Conservation (phyloP, 2,113 vertebrate species). For the Mohoua ochrocephala region DNA sequence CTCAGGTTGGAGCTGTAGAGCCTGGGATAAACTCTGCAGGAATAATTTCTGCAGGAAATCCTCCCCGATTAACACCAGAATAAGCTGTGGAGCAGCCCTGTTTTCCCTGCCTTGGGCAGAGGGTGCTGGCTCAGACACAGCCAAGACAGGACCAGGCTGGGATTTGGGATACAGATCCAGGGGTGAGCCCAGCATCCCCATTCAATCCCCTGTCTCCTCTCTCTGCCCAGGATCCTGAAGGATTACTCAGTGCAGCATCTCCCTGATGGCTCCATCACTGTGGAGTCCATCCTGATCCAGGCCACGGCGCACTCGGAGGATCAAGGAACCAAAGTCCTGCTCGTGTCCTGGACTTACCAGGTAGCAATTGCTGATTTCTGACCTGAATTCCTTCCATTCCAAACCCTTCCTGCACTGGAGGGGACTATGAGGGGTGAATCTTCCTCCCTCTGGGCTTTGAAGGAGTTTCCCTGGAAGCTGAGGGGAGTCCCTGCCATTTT, state of each 20-base stretch:
- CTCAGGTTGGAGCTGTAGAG: neutral
- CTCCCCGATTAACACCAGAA: rapidly evolving
- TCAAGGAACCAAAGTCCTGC: conserved; percentile 84
- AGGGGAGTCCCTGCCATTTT: neutral
- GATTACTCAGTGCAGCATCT: conserved; percentile 92
- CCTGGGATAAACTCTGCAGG: neutral
- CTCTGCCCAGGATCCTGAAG: conserved; percentile 80
- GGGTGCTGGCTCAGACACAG: neutral
- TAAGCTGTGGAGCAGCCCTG: rapidly evolving
- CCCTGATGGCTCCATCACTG: conserved; percentile 90
- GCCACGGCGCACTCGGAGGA: conserved; percentile 88
- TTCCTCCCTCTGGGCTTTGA: neutral
- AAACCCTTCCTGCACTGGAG: rapidly evolving
- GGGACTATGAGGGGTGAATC: neutral
- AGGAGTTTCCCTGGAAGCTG: neutral
- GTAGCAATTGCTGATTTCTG: conserved; percentile 32
- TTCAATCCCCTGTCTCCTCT: rapidly evolving
- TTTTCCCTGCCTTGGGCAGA: neutral
- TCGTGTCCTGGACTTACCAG: conserved; percentile 98
- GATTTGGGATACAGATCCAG: neutral
- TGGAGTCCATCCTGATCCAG: conserved; percentile 96
- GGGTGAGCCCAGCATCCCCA: neutral
- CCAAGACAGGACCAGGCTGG: rapidly evolving
- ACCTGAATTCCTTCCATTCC: neutral
- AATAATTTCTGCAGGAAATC: neutral